Percentiles rank a stretch among this genome's conserved stretches.
Evolutionary conservation across 1,140 invertebrate species (phyloP).

Genomic region (Metaphire vulgaris): DNA sequence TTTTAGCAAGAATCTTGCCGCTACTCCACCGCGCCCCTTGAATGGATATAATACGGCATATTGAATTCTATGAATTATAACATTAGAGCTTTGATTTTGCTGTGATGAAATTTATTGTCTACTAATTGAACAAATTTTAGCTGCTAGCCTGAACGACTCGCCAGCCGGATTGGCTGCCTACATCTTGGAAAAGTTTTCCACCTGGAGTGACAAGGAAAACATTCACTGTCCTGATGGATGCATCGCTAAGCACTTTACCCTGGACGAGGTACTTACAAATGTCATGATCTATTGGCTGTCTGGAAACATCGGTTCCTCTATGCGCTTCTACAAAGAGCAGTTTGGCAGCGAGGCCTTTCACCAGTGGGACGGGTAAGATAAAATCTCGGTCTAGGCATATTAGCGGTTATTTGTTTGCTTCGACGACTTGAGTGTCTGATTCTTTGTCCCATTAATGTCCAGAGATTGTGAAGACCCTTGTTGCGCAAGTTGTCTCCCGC

Average conservation of each 20-base stretch:
- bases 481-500: too few species aligned
- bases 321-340: constrained; percentile 67
- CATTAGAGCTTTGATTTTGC: too few species aligned
- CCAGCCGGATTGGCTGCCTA: constrained; percentile 73
- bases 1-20: too few species aligned
- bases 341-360: constrained; percentile 54
- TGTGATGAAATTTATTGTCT: too few species aligned
- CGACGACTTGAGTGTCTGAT: too few species aligned
- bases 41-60: too few species aligned
- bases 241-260: constrained; percentile 58
- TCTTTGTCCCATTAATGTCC: too few species aligned
- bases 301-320: constrained; percentile 67
- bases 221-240: constrained; percentile 61
- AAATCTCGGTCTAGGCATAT: background rate
- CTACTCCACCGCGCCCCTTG: too few species aligned
- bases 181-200: constrained; percentile 76
- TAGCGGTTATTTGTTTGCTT: background rate
- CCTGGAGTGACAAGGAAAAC: constrained; percentile 61
- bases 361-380: constrained; percentile 43
- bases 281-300: constrained; percentile 81
- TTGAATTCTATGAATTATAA: too few species aligned
- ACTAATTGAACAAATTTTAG: too few species aligned
- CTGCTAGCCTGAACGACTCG: constrained; percentile 40
- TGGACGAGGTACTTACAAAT: constrained; percentile 76
- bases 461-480: too few species aligned